These are phyloP conservation scores for Gonioctena quinquepunctata DNA, from an alignment of 1,140 invertebrate species.

Conservation along the genomic window DNA sequence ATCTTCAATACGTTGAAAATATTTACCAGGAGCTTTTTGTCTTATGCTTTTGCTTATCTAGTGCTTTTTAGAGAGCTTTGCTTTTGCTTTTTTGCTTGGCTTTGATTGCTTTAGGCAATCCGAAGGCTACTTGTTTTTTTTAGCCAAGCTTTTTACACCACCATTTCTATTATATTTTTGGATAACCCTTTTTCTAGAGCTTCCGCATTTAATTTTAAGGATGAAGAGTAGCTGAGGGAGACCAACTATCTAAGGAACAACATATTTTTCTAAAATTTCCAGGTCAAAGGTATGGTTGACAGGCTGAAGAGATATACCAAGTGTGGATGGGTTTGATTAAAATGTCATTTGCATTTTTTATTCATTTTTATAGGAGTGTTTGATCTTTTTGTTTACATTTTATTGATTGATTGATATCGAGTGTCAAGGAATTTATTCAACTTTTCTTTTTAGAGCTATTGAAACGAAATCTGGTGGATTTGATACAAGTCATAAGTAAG, in stretches of 20 bases:
- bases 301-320: background rate
- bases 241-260: background rate
- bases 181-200: conserved; percentile 53
- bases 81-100: conserved; percentile 48
- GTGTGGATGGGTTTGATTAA: no score
- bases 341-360: no score
- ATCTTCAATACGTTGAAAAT: background rate
- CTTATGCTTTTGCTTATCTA: conserved; percentile 33
- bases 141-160: conserved; percentile 40
- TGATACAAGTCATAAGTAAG: no score
- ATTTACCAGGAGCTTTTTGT: conserved; percentile 30
- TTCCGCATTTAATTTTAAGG: conserved; percentile 43
- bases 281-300: background rate
- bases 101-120: conserved; percentile 33
- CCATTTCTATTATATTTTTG: conserved; percentile 42
- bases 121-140: conserved; percentile 22
- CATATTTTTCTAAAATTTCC: background rate
- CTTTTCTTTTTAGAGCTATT: no score
- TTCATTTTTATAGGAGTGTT: no score
- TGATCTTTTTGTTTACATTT: no score
- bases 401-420: no score
- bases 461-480: no score
- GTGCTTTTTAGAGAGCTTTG: conserved; percentile 48
- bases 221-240: conserved; percentile 19
- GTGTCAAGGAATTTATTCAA: no score